Evolutionary conservation across 2,888 invertebrate species (phyloP), one percentile per base, ranked within the genome.

Genomic region (Idaea aversata): DNA sequence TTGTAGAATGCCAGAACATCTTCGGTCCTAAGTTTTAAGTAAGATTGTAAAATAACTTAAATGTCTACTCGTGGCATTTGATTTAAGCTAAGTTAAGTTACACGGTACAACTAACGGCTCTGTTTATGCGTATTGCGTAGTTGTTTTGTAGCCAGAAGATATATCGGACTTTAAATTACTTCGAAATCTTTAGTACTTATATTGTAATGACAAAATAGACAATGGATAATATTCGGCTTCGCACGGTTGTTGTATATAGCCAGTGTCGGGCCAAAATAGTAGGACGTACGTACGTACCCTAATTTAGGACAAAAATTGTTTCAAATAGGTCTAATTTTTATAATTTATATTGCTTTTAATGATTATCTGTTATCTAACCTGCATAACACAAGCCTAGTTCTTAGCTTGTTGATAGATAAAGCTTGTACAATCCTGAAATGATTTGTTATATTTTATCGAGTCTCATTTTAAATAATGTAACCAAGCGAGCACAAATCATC

Each of bases 31-130:
- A 47, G 47, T 47, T 47, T 6, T 47, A 47, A 47, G 47, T 47
- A 47, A 47, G 47, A 47, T 47, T 47, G 47, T 47, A 47, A 47
- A 47, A 47, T 47, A 47, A 47, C 47, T 47, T 47, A 47, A 47
- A 47, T 47, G 47, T 47, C 47, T 47, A 47, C 47, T 47, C 47
- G 7, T 47, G 47, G 47, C 47, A 47, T 47, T 47, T 47, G 47
- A 47, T 47, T 13, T 47, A 47, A 47, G 47, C 13, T 47, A 47
- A 7, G 47, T 10, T 47, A 47, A 47, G 47, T 47, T 47, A 47
- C 25, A 25, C 25, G 25, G 25, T 25, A 25, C 25, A 3, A 25
- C 25, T 25, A 25, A 25, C 47, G 47, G 10, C 47, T 47, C 47
- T 47, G 47, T 47, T 47, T 47, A 47, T 47, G 47, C 47, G 47